A percentile compares a stretch with the other conserved stretches of the same genome.
Conservation (phyloP, 2,888 invertebrate genomes). For the Prosapia bicincta region DNA sequence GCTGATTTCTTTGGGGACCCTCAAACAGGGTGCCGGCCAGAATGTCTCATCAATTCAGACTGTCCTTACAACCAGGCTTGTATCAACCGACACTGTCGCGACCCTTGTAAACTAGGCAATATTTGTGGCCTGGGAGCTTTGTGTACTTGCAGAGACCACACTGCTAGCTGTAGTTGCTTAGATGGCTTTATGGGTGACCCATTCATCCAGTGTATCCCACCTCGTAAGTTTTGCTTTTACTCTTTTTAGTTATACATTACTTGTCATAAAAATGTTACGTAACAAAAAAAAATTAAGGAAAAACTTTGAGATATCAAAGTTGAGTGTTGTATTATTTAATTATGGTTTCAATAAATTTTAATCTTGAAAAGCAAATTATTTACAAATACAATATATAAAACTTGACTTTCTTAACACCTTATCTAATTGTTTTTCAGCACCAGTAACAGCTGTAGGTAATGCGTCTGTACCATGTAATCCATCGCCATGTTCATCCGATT, state of each 20-base stretch:
- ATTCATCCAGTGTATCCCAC: constrained; percentile 65
- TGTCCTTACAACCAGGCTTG: constrained; percentile 73
- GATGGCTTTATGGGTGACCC: constrained; percentile 78
- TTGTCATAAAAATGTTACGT: too few species aligned
- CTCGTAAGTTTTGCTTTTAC: constrained; percentile 46
- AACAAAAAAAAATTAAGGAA: too few species aligned
- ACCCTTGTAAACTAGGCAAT: constrained; percentile 65
- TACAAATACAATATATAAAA: too few species aligned
- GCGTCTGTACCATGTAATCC: constrained; percentile 67
- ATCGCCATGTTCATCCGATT: constrained; percentile 69
- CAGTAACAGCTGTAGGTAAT: constrained; percentile 54
- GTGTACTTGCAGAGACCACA: constrained; percentile 76
- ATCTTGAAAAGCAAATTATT: too few species aligned
- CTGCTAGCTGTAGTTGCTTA: constrained; percentile 75
- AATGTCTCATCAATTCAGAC: constrained; percentile 80
- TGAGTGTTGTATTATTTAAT: too few species aligned
- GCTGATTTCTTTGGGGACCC: constrained; percentile 78
- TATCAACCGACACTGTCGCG: constrained; percentile 65
- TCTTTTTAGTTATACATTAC: too few species aligned
- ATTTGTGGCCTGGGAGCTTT: constrained; percentile 78
- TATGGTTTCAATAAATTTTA: too few species aligned
- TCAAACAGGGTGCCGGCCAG: constrained; percentile 68
- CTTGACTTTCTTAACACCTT: too few species aligned
- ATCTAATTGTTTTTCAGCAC: constrained; percentile 15
- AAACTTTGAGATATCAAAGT: too few species aligned